These are phyloP conservation scores for Oenanthe oenanthe DNA, from an alignment of 2,113 vertebrate genomes.

Conservation along the genomic window DNA sequence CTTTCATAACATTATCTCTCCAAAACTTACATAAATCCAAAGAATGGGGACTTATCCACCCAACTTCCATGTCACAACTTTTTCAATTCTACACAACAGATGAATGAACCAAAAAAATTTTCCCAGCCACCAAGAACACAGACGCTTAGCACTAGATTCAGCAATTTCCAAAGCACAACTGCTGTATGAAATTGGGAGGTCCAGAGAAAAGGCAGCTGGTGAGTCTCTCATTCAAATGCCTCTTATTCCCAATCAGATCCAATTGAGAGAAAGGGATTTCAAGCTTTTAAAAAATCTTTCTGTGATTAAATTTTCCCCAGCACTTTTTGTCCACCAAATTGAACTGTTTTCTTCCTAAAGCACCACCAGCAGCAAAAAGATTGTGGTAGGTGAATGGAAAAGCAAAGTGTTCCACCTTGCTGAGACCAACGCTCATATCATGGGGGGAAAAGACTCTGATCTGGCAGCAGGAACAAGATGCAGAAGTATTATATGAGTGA, in stretches of 20 bases:
- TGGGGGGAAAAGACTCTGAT: neutral
- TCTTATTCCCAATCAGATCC: neutral
- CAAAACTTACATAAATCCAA: neutral
- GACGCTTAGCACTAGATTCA: neutral
- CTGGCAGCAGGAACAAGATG: neutral
- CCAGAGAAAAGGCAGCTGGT: neutral
- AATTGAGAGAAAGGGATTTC: neutral
- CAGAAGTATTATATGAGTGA: neutral
- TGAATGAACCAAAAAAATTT: neutral
- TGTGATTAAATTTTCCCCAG: neutral
- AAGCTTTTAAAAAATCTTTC: neutral
- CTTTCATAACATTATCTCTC: neutral
- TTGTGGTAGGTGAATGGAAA: neutral
- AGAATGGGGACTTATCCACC: neutral
- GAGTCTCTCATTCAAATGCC: neutral
- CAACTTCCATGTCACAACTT: neutral
- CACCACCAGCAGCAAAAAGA: neutral
- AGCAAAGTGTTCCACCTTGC: neutral
- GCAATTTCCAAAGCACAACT: neutral
- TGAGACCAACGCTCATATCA: neutral
- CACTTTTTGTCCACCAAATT: neutral
- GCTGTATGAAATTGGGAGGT: neutral
- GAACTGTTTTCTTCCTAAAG: neutral
- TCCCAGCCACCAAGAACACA: neutral
- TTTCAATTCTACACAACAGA: neutral